phyloP scores from a whole-genome alignment of 1,140 invertebrate genomes.

The Bombus superbus region DNA sequence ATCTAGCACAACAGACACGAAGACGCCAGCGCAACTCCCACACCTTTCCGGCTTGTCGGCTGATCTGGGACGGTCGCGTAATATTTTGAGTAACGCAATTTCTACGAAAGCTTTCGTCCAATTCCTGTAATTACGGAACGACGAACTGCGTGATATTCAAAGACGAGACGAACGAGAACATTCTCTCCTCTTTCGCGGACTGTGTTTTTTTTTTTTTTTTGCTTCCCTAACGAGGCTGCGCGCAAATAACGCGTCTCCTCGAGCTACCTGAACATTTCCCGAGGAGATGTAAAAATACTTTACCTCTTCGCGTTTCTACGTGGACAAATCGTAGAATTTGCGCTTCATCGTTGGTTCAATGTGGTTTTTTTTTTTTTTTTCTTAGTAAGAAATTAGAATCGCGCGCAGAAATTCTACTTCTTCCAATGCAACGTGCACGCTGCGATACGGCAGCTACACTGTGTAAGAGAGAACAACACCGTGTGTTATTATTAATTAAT shows the following conservation, averaged over 20 bases:
- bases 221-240: slow-evolving; percentile 3
- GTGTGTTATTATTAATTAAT: too few species aligned
- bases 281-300: slow-evolving; percentile 8
- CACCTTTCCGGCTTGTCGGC: not conserved
- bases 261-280: not conserved
- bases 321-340: not conserved
- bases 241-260: not conserved
- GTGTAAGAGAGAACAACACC: too few species aligned
- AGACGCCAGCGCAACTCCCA: slow-evolving; percentile 20
- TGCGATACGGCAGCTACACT: too few species aligned
- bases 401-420: too few species aligned
- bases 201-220: not conserved
- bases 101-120: slow-evolving; percentile 11
- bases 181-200: not conserved
- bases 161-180: not conserved
- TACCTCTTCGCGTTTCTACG: not conserved
- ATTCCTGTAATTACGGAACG: slow-evolving; percentile 28
- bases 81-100: slow-evolving; percentile 33
- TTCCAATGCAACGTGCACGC: too few species aligned
- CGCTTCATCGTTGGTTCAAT: not conserved
- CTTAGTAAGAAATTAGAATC: not conserved
- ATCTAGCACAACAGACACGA: slow-evolving; percentile 38
- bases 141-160: not conserved
- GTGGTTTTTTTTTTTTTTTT: not conserved
- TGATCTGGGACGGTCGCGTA: slow-evolving; percentile 32